phyloP scores from a whole-genome alignment of 2,888 invertebrate species.

The Aphodius sticticus region DNA sequence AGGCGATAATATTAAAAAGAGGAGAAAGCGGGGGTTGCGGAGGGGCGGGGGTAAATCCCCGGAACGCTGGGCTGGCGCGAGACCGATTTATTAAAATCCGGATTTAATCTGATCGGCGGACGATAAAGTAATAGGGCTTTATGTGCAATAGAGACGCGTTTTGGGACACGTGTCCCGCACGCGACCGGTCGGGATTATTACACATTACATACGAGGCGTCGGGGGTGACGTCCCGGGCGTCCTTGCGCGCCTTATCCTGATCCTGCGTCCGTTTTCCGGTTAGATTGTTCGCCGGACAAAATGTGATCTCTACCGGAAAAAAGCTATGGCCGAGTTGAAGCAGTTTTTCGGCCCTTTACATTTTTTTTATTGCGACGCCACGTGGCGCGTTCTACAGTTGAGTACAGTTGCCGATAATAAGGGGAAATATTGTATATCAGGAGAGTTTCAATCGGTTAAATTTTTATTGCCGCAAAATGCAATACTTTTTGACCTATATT shows the following conservation, averaged over 20 bases:
- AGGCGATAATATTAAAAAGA: conserved; percentile 36
- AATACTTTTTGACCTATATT: too few relatives aligned
- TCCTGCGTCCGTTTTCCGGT: conserved; percentile 4
- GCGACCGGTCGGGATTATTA: conserved; percentile 44
- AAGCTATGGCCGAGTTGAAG: background rate
- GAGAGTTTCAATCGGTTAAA: too few relatives aligned
- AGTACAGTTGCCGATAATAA: background rate
- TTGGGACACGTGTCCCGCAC: conserved; percentile 41
- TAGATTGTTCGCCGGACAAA: background rate
- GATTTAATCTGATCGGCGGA: conserved; percentile 36
- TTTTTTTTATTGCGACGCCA: background rate
- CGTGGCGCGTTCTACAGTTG: background rate
- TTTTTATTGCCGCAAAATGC: too few relatives aligned
- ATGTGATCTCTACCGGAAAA: background rate
- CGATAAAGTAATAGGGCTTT: conserved; percentile 38
- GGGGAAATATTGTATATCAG: background rate
- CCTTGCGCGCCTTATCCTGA: background rate
- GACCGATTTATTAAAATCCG: conserved; percentile 39
- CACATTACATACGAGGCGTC: conserved; percentile 42
- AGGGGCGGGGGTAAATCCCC: conserved; percentile 19
- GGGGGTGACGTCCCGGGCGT: conserved; percentile 28
- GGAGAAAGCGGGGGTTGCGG: conserved; percentile 27
- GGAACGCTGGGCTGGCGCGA: conserved; percentile 10
- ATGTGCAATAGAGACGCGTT: conserved; percentile 26
- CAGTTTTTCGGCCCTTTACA: background rate